Evolutionary conservation across 53 echinoderm and acorn worm genomes (phyloP), one percentile per base, ranked within the genome.

Genomic region (Holothuria leucospilota): DNA sequence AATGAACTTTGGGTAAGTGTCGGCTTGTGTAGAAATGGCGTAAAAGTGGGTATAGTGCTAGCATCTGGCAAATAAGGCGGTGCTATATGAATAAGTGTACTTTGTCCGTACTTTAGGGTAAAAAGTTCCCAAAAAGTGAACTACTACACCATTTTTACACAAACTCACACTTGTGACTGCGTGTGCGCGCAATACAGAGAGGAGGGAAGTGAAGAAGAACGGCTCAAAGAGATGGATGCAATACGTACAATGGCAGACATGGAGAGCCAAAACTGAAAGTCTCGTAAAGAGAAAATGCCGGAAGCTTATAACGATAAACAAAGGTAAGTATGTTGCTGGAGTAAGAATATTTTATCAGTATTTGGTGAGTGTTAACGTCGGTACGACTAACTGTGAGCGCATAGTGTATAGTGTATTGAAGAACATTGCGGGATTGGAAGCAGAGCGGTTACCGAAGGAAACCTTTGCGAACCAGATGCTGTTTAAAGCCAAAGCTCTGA

Each of bases 401-500:
- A 81, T 87, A n/a, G 72, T 91, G 24, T 30, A 84, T n/a, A 87
- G 20, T 30, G 87, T 91, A 18, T 39, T 91, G 28, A 66, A 64
- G 53, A n/a, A n/a, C n/a, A n/a, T n/a, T n/a, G n/a, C n/a, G n/a
- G n/a, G n/a, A n/a, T n/a, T n/a, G n/a, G n/a, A 84, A 51, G 27
- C 58, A 61, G 62, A 81, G 62, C 67, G 86, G 20, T 68, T 90
- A 69, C 90, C 90, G 11, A 90, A 86, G 38, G 27, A 83, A 28
- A 86, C 86, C 12, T 81, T 90, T 69, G 86, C 90, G 53, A 82
- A 72, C 14, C 26, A 63, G 2, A 87, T 87, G 87, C 28, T 91
- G 14, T 82, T 91, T 62, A 83, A 91, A 71, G 91, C 91, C 27
- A 69, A 87, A 58, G 87, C 87, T 60, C 38, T 87, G 51, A 82